Conservation (phyloP, 2,113 vertebrate species). For the Microcebus lehilahytsara region DNA sequence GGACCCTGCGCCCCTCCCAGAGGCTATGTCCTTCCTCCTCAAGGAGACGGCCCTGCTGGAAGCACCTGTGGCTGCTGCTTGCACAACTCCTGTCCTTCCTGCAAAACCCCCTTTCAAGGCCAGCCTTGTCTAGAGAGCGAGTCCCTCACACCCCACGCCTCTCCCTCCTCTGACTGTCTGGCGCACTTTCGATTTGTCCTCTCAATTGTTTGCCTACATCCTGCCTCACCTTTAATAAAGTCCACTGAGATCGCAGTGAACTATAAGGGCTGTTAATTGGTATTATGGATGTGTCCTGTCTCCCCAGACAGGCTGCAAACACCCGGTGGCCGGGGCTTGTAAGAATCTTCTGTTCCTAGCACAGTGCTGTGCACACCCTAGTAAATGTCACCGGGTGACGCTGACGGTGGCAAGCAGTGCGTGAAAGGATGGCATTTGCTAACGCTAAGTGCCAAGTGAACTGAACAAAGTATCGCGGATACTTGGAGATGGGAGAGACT, state of each 20-base stretch:
- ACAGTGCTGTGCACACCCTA: too few species aligned
- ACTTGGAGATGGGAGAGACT: neutral
- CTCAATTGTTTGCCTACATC: neutral
- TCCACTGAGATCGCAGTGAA: neutral
- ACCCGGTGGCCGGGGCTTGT: neutral
- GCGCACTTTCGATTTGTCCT: neutral
- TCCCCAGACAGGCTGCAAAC: neutral
- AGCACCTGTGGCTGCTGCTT: too few species aligned
- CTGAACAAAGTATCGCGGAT: neutral
- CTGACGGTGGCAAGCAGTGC: fast-evolving
- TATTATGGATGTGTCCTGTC: neutral
- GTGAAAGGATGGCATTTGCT: fast-evolving
- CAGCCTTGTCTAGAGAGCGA: neutral
- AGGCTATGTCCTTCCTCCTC: neutral
- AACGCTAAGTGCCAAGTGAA: neutral
- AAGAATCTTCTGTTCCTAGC: neutral
- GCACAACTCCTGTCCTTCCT: neutral
- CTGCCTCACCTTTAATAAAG: neutral
- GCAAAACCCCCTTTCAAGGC: neutral
- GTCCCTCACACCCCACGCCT: neutral
- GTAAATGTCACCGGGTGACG: neutral
- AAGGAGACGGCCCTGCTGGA: neutral
- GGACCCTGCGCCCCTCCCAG: neutral
- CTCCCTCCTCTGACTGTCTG: neutral
- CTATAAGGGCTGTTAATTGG: neutral